A percentile compares a stretch with the other conserved stretches of the same genome.
Conservation (phyloP, 1,140 invertebrate species). For the Planococcus citri region DNA sequence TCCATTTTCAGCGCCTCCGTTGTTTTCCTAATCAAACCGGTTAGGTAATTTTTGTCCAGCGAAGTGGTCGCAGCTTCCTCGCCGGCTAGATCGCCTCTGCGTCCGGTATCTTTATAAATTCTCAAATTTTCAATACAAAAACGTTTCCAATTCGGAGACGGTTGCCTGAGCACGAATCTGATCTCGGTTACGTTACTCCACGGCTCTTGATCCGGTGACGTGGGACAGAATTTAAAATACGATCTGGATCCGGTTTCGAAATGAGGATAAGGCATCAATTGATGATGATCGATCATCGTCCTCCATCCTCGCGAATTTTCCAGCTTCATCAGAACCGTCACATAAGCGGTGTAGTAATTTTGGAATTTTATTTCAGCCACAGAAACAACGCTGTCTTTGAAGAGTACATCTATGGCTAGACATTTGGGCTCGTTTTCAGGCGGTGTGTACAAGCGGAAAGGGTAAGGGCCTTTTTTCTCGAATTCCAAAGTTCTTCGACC, state of each 20-base stretch:
- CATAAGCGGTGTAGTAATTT: background rate
- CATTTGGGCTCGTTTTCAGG: background rate
- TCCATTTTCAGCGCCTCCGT: slow-evolving; percentile 3
- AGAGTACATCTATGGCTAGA: background rate
- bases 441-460: background rate
- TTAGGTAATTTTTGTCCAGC: background rate
- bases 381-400: background rate
- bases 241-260: background rate
- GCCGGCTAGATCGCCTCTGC: background rate
- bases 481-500: background rate
- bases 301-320: background rate
- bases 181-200: background rate
- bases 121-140: background rate
- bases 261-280: slow-evolving; percentile 1
- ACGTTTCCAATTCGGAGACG: background rate
- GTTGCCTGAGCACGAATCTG: background rate
- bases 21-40: background rate
- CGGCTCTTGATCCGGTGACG: background rate
- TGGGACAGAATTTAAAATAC: slow-evolving; percentile 1
- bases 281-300: background rate
- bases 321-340: background rate
- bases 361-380: background rate
- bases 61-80: background rate
- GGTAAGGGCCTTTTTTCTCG: background rate
- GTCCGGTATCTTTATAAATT: background rate